A percentile compares a stretch with the other conserved stretches of the same genome.
phyloP scores from a whole-genome alignment of 2,113 vertebrate species.

The Polyodon spathula region DNA sequence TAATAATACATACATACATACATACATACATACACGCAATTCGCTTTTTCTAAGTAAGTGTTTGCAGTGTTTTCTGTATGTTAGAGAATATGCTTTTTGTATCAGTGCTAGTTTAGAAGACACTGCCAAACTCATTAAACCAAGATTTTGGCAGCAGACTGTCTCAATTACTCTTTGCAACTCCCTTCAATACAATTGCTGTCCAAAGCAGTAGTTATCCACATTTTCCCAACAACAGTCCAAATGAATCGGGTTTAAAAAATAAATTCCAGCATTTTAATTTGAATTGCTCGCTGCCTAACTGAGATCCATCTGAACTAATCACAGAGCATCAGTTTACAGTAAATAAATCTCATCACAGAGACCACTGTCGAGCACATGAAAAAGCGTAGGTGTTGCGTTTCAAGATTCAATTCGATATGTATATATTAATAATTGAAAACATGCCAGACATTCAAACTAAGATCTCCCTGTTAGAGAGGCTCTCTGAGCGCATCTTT shows the following conservation, averaged over 20 bases:
- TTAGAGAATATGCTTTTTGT: no score
- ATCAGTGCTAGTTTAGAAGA: no score
- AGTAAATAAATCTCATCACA: not conserved
- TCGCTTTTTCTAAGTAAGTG: no score
- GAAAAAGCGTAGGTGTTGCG: not conserved
- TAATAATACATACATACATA: no score
- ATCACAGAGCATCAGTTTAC: not conserved
- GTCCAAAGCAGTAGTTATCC: not conserved
- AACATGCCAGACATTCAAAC: conserved; percentile 5
- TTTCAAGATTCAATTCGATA: not conserved
- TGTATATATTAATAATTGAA: conserved; percentile 4
- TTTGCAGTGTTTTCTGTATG: no score
- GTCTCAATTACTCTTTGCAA: not conserved
- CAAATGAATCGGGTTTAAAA: not conserved
- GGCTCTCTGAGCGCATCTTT: conserved; percentile 2
- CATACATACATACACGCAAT: no score
- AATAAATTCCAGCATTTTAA: not conserved
- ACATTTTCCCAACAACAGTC: not conserved
- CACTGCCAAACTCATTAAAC: no score
- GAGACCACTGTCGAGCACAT: not conserved
- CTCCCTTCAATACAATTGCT: no score
- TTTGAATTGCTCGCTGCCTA: not conserved
- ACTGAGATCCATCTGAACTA: not conserved
- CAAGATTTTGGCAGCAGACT: not conserved
- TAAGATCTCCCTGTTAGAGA: not conserved